Evolutionary conservation across 2,113 vertebrate species (phyloP).

Genomic region (Triplophysa dalaica): DNA sequence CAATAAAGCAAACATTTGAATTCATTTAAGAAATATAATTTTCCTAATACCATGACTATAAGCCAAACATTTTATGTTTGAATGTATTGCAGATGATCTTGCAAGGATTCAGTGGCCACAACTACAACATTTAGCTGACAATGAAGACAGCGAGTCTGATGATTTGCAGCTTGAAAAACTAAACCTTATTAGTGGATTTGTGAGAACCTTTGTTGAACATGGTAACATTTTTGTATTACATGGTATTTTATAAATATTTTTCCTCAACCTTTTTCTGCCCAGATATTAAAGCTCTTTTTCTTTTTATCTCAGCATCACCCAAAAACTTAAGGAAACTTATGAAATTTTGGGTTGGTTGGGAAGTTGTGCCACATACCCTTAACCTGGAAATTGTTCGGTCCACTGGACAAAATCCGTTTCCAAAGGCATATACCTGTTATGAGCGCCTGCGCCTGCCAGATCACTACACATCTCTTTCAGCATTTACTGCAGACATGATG

Average conservation of each 20-base stretch:
- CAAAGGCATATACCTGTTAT: background rate
- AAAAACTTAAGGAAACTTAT: background rate
- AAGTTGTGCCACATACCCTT: background rate
- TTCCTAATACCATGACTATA: background rate
- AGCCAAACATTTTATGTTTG: background rate
- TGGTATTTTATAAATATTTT: background rate
- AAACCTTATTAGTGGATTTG: background rate
- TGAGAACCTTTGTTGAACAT: conserved; percentile 4
- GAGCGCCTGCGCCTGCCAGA: background rate
- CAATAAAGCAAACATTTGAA: background rate
- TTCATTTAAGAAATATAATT: background rate
- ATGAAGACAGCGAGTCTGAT: background rate
- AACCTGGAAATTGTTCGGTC: conserved; percentile 1
- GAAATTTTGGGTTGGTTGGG: conserved; percentile 3
- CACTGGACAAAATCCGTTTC: background rate
- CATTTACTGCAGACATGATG: background rate
- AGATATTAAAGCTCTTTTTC: background rate
- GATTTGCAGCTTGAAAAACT: background rate
- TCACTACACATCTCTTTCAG: background rate
- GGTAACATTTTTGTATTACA: conserved; percentile 5
- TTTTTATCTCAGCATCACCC: background rate
- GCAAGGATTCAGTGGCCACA: conserved; percentile 6
- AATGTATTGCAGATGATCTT: background rate
- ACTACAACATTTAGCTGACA: background rate
- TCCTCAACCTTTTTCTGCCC: background rate